These are phyloP conservation scores for Chinchilla lanigera DNA, from an alignment of 2,113 vertebrate genomes.

Conservation along the genomic window DNA sequence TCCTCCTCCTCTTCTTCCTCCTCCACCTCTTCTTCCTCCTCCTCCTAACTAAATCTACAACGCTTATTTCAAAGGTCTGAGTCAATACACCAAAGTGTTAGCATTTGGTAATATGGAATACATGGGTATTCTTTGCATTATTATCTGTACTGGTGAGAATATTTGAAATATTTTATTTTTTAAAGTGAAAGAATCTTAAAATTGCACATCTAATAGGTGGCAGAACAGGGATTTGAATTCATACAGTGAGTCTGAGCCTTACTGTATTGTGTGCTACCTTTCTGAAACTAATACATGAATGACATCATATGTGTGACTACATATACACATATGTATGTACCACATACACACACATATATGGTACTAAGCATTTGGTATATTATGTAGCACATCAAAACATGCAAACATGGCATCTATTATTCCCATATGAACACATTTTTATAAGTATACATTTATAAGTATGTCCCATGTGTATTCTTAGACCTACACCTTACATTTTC, in stretches of 20 bases:
- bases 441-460: neutral
- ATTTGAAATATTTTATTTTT: slow-evolving; percentile 44
- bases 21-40: neutral
- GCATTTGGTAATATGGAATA: neutral
- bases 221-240: neutral
- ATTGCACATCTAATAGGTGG: neutral
- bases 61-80: neutral
- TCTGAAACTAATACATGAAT: neutral
- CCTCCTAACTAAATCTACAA: neutral
- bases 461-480: neutral
- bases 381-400: neutral
- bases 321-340: neutral
- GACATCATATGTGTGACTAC: neutral
- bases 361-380: neutral
- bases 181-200: slow-evolving; percentile 22
- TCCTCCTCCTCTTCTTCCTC: neutral
- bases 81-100: neutral
- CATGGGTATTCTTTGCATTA: neutral
- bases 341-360: neutral
- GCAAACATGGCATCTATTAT: neutral
- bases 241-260: neutral
- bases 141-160: neutral
- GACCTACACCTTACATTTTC: neutral
- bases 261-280: neutral
- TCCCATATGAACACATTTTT: neutral